Percentiles rank a stretch among this genome's conserved stretches.
phyloP scores from a whole-genome alignment of 1,140 invertebrate species.

The Drosophila grimshawi region DNA sequence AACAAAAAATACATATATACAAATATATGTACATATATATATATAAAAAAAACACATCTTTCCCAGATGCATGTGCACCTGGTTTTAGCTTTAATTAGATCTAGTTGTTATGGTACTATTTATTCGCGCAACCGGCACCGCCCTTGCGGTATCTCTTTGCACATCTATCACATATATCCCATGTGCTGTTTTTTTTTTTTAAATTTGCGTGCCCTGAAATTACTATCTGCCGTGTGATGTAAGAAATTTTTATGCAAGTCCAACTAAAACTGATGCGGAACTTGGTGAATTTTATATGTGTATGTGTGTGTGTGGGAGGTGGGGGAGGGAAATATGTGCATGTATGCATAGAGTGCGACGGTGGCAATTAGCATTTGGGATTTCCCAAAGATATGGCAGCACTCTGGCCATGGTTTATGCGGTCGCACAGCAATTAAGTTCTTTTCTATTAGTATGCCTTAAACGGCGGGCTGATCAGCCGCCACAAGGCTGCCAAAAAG shows the following conservation, averaged over 20 bases:
- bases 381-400: constrained; percentile 8
- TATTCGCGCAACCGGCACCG: constrained; percentile 29
- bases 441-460: constrained; percentile 51
- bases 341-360: constrained; percentile 34
- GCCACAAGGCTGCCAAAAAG: constrained; percentile 45
- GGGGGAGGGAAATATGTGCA: background rate
- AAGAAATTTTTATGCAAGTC: constrained; percentile 49
- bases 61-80: constrained; percentile 45
- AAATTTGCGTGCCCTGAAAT: constrained; percentile 68
- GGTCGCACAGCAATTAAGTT: constrained; percentile 69
- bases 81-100: constrained; percentile 66
- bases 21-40: background rate
- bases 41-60: constrained; percentile 23
- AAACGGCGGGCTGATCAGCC: constrained; percentile 52
- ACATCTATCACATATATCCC: constrained; percentile 36
- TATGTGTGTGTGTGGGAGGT: background rate
- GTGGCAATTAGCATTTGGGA: constrained; percentile 44
- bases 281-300: constrained; percentile 10
- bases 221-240: constrained; percentile 38
- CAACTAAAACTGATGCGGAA: constrained; percentile 51
- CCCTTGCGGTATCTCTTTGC: constrained; percentile 57
- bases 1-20: constrained; percentile 32
- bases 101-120: constrained; percentile 29
- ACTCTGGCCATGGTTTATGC: constrained; percentile 60
- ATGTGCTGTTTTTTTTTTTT: constrained; percentile 37